A percentile compares a stretch with the other conserved stretches of the same genome.
These are phyloP conservation scores for Acanthurus tractus DNA, from an alignment of 2,797 vertebrate species.

Conservation along the genomic window DNA sequence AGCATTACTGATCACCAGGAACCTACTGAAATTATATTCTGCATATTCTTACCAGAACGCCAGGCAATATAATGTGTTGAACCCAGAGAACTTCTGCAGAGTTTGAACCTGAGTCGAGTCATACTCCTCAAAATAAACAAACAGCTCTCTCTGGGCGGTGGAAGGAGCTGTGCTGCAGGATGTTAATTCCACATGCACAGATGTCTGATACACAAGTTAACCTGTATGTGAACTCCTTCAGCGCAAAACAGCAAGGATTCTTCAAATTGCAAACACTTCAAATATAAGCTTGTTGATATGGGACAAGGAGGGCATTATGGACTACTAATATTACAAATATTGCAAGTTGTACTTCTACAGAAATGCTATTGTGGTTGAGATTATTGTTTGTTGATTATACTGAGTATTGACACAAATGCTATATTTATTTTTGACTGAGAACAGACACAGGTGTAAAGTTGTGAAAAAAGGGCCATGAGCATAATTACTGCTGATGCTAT, in stretches of 20 bases:
- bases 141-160: slow-evolving; percentile 40
- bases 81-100: slow-evolving; percentile 28
- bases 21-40: slow-evolving; percentile 18
- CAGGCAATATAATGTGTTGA: slow-evolving; percentile 42
- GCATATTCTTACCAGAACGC: slow-evolving; percentile 28
- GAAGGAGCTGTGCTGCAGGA: slow-evolving; percentile 33
- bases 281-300: background rate
- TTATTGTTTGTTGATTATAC: background rate
- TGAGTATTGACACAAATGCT: no score
- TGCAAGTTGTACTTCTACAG: background rate
- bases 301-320: background rate
- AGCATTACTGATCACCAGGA: slow-evolving; percentile 27
- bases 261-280: background rate
- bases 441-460: background rate
- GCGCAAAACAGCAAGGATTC: background rate
- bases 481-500: no score
- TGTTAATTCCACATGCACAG: slow-evolving; percentile 35
- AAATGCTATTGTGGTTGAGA: background rate
- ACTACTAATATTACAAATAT: background rate
- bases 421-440: background rate
- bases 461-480: background rate
- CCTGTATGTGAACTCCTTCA: slow-evolving; percentile 22
- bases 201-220: slow-evolving; percentile 33
- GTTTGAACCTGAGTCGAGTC: slow-evolving; percentile 15
- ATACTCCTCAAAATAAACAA: slow-evolving; percentile 34